Conservation (phyloP, 1,140 invertebrate genomes). For the Tyrophagus putrescentiae region DNA sequence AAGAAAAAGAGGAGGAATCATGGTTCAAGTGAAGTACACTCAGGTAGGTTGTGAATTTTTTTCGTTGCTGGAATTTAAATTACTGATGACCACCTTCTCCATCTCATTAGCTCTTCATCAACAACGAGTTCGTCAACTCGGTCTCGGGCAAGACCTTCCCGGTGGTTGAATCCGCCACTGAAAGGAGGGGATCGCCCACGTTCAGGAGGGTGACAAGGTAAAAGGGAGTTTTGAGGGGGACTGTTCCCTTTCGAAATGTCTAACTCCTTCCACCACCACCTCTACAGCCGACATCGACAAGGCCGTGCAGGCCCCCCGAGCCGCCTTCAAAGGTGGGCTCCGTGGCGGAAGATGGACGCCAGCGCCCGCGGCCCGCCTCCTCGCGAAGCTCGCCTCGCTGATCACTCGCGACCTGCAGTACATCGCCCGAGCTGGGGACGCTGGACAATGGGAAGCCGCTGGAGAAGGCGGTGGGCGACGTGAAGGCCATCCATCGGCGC, state of each 20-base stretch:
- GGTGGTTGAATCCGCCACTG: slow-evolving; percentile 22
- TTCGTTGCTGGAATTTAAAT: background rate
- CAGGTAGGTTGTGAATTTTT: background rate
- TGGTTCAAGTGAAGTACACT: background rate
- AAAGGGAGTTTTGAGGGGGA: slow-evolving; percentile 60
- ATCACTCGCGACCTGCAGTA: slow-evolving; percentile 60
- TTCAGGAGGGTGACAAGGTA: slow-evolving; percentile 32
- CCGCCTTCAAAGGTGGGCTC: slow-evolving; percentile 39
- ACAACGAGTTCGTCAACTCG: slow-evolving; percentile 91
- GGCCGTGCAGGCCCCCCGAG: background rate
- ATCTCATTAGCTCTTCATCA: slow-evolving; percentile 69
- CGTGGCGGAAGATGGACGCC: slow-evolving; percentile 47
- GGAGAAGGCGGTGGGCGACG: slow-evolving; percentile 46
- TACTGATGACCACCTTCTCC: background rate
- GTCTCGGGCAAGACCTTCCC: slow-evolving; percentile 42
- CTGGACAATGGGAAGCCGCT: slow-evolving; percentile 78
- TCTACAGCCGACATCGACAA: slow-evolving; percentile 11
- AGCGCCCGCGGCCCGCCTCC: slow-evolving; percentile 38
- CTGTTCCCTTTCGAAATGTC: background rate
- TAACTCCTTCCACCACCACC: background rate
- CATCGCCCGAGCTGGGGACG: slow-evolving; percentile 53
- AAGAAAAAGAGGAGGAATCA: background rate
- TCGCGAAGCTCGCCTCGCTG: slow-evolving; percentile 65
- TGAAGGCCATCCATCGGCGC: slow-evolving; percentile 45
- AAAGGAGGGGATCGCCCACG: slow-evolving; percentile 21